These are phyloP conservation scores for Lepilemur ruficaudatus DNA, from an alignment of 2,797 vertebrate species.

Conservation along the genomic window DNA sequence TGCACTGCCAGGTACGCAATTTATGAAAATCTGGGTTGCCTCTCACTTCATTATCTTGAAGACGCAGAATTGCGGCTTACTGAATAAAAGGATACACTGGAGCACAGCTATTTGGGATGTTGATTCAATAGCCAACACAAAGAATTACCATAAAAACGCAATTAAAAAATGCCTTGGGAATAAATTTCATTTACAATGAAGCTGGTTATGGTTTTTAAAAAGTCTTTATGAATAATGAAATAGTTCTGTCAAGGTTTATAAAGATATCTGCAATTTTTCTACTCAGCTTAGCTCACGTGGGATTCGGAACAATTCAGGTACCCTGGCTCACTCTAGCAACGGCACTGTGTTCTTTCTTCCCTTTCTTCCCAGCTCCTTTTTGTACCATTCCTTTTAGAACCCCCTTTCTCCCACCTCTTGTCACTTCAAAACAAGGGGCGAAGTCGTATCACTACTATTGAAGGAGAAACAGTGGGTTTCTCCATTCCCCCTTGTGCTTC, in stretches of 20 bases:
- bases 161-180: conserved; percentile 60
- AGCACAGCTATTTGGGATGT: not conserved
- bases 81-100: not conserved
- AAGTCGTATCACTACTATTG: not conserved
- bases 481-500: not conserved
- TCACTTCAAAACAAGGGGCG: not conserved
- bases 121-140: conserved; percentile 42
- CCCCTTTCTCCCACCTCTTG: not conserved
- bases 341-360: not conserved
- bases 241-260: conserved; percentile 24
- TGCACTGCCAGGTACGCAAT: not conserved
- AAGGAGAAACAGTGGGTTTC: not conserved
- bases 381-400: not conserved
- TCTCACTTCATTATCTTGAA: not conserved
- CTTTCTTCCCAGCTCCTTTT: not conserved
- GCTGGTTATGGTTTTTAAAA: not conserved
- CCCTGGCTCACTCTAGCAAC: fast-evolving
- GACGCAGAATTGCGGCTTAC: not conserved
- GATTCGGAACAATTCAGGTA: not conserved
- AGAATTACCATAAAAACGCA: conserved; percentile 60
- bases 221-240: conserved; percentile 52
- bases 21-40: not conserved
- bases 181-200: conserved; percentile 58
- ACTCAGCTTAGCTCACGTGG: not conserved
- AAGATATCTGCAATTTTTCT: conserved; percentile 7